phyloP scores from a whole-genome alignment of 2,797 vertebrate genomes.

The Vireo griseus region DNA sequence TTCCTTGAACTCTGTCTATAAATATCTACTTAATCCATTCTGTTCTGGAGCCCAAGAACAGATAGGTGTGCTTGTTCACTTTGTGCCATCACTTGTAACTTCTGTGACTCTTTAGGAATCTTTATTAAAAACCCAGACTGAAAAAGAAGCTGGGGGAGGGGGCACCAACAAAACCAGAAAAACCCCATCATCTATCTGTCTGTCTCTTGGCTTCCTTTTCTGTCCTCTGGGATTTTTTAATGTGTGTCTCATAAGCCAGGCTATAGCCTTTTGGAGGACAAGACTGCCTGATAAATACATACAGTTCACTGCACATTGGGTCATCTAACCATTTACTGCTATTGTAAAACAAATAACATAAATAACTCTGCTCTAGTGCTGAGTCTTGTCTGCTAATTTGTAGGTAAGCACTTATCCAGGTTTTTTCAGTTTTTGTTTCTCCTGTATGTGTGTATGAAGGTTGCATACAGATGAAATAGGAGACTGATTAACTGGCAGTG shows the following conservation, averaged over 20 bases:
- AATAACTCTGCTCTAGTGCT: neutral
- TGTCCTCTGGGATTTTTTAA: conserved; percentile 19
- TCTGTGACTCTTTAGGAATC: neutral
- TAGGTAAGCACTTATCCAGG: neutral
- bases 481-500: neutral
- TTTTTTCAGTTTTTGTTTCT: neutral
- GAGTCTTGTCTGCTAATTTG: neutral
- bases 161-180: neutral
- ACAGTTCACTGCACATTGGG: neutral
- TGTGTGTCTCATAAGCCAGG: neutral
- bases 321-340: neutral
- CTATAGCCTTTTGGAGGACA: neutral
- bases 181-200: neutral
- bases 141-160: neutral
- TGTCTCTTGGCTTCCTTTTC: conserved; percentile 14
- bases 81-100: neutral
- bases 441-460: neutral
- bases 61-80: neutral
- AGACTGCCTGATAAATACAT: neutral
- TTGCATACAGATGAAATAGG: conserved; percentile 31
- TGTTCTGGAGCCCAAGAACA: neutral
- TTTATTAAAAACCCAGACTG: neutral
- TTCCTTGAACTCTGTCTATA: neutral
- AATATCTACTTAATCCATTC: neutral
- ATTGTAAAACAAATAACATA: neutral